Conservation (phyloP, 2,888 invertebrate species). For the Bhutanitis thaidina region DNA sequence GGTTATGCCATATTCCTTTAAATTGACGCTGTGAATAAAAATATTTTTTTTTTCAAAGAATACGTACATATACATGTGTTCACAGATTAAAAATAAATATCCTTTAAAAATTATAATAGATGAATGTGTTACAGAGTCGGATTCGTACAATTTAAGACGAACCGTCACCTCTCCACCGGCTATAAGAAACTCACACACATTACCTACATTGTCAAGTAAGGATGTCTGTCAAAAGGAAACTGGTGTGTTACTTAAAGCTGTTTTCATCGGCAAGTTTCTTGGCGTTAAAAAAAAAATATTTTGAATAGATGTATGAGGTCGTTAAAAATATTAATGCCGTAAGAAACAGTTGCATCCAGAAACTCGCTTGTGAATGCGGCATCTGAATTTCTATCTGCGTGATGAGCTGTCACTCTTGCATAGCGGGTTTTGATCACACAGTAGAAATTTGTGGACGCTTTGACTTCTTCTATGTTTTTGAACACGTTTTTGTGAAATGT, state of each 20-base stretch:
- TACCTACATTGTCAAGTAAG: conserved; percentile 55
- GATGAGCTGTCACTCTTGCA: neutral
- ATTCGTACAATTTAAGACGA: conserved; percentile 43
- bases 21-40: no score
- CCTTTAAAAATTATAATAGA: neutral
- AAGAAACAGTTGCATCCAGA: neutral
- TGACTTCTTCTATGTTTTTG: neutral
- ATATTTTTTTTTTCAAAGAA: no score
- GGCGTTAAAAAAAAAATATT: neutral
- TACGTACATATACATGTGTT: no score
- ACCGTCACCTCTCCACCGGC: conserved; percentile 45
- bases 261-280: neutral
- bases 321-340: no score
- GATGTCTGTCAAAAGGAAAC: conserved; percentile 15
- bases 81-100: no score
- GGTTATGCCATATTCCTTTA: no score
- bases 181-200: conserved; percentile 41
- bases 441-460: neutral
- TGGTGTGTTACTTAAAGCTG: neutral
- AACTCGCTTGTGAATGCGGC: neutral
- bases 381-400: neutral
- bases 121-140: conserved; percentile 49
- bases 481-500: neutral
- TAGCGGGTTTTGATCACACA: neutral
- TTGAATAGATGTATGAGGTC: no score